phyloP scores from a whole-genome alignment of 92 coral and sea anemone species.

The Heteractis magnifica region DNA sequence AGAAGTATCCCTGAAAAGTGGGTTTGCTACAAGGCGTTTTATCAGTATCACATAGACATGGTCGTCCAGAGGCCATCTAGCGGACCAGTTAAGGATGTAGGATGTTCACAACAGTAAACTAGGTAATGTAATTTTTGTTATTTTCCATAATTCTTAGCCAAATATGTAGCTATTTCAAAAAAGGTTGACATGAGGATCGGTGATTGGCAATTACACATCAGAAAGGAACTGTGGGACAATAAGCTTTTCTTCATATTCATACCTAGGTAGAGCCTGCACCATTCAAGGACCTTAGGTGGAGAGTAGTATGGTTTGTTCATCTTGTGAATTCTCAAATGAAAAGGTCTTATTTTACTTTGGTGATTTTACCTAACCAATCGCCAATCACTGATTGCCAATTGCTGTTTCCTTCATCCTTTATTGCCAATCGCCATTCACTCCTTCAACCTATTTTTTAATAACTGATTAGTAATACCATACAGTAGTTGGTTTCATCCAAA shows the following conservation, averaged over 20 bases:
- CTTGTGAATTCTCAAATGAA: no score
- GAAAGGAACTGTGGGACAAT: no score
- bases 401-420: neutral
- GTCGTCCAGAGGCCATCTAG: constrained; percentile 64
- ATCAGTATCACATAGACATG: constrained; percentile 85
- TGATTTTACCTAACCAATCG: no score
- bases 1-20: constrained; percentile 87
- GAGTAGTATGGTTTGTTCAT: no score
- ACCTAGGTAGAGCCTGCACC: no score
- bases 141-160: neutral
- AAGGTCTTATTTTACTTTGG: no score
- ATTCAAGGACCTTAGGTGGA: no score
- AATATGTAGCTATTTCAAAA: neutral
- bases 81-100: constrained; percentile 83
- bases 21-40: constrained; percentile 86
- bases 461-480: neutral
- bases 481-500: neutral
- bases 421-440: neutral
- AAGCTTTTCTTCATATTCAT: no score
- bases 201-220: no score
- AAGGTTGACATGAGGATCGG: neutral
- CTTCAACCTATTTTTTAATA: neutral
- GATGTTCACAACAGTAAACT: constrained; percentile 76
- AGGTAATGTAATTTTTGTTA: constrained; percentile 11
- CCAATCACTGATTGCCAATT: no score